Conservation (phyloP, 2,888 invertebrate genomes). For the Elegia similella region DNA sequence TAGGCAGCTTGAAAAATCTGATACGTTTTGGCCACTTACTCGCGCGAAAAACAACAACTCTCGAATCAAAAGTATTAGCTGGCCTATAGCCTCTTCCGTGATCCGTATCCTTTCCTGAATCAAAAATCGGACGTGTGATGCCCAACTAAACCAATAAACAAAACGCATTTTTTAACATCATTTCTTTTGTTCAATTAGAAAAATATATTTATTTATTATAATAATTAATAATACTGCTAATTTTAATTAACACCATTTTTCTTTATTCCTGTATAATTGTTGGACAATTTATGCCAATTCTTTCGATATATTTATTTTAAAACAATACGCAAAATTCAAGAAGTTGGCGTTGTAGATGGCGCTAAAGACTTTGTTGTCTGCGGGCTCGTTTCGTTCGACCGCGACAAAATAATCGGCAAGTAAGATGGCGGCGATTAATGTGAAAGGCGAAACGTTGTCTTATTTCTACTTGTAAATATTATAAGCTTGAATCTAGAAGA, state of each 20-base stretch:
- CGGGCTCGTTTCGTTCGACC: constrained; percentile 69
- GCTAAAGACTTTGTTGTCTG: constrained; percentile 82
- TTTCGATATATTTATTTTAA: no score
- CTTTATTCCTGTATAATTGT: no score
- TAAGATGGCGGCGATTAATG: constrained; percentile 86
- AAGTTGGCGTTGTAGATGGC: constrained; percentile 78
- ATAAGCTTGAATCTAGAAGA: constrained; percentile 59
- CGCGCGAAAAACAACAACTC: no score
- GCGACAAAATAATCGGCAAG: constrained; percentile 66
- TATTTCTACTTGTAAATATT: constrained; percentile 78
- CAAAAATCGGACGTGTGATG: no score
- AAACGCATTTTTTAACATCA: background rate
- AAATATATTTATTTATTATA: background rate
- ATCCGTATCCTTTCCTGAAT: no score
- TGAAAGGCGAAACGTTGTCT: constrained; percentile 84
- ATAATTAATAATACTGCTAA: background rate
- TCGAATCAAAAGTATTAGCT: no score
- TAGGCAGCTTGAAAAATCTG: no score
- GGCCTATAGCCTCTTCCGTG: no score
- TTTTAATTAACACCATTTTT: no score
- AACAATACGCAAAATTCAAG: background rate
- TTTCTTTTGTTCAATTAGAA: background rate
- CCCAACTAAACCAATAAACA: no score
- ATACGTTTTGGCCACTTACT: no score
- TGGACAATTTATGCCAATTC: no score